phyloP scores from a whole-genome alignment of 2,888 invertebrate genomes.

The Crematogaster levior region DNA sequence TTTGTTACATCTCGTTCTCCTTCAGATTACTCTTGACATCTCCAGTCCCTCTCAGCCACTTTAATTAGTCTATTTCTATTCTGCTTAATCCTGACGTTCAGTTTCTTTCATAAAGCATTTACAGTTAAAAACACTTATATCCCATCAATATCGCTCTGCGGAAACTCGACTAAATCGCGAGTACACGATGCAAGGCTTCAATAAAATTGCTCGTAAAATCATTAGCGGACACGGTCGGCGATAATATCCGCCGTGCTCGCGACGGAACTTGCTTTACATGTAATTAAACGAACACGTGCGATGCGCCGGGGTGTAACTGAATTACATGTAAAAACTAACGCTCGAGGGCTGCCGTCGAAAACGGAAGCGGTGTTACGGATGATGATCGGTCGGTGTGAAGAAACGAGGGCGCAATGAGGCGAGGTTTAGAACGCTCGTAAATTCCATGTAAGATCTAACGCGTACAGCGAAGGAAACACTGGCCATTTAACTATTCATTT shows the following conservation, averaged over 20 bases:
- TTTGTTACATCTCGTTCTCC: neutral
- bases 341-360: neutral
- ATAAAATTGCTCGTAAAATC: conserved; percentile 50
- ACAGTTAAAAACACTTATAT: conserved; percentile 4
- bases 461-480: neutral
- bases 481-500: conserved; percentile 29
- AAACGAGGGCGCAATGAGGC: neutral
- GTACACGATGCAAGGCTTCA: conserved; percentile 9
- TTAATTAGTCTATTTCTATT: conserved; percentile 3
- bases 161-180: conserved; percentile 27
- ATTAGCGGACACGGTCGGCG: conserved; percentile 17
- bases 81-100: neutral
- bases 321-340: neutral
- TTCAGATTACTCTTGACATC: neutral
- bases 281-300: conserved; percentile 15
- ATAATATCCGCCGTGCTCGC: conserved; percentile 7
- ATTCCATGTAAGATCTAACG: neutral
- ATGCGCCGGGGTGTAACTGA: neutral
- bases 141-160: neutral
- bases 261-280: conserved; percentile 33
- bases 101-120: conserved; percentile 10
- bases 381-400: neutral
- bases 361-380: neutral
- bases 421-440: conserved; percentile 14
- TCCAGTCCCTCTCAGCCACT: neutral